Conservation (phyloP, 2,797 vertebrate species). For the Naso thynnoides region DNA sequence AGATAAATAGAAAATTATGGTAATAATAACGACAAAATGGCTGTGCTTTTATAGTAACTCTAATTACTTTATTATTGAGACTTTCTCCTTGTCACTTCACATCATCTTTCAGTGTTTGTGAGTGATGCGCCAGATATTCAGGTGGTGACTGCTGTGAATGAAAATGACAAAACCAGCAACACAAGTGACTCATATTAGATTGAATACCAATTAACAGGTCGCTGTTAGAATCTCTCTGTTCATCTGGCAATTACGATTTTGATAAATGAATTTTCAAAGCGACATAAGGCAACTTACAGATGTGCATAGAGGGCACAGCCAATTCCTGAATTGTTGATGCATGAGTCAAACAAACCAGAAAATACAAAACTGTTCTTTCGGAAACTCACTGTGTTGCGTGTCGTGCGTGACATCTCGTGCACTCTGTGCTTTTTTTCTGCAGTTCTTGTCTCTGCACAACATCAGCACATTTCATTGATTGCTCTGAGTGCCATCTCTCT, state of each 20-base stretch:
- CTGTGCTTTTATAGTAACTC: constrained; percentile 6
- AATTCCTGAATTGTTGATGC: background rate
- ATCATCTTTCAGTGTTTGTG: constrained; percentile 5
- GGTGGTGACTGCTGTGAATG: constrained; percentile 32
- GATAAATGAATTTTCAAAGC: constrained; percentile 18
- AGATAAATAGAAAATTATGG: constrained; percentile 7
- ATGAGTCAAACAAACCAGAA: background rate
- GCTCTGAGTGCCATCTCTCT: constrained; percentile 33
- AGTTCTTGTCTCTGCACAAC: background rate
- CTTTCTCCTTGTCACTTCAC: background rate
- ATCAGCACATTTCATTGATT: constrained; percentile 44
- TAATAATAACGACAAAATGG: background rate
- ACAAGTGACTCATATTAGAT: constrained; percentile 26
- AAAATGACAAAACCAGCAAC: constrained; percentile 31
- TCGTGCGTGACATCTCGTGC: background rate
- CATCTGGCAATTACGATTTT: constrained; percentile 10
- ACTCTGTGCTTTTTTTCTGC: background rate
- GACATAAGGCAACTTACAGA: background rate
- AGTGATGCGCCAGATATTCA: constrained; percentile 16
- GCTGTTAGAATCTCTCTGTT: constrained; percentile 2
- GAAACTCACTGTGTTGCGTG: background rate
- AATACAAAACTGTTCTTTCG: background rate
- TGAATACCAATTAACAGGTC: constrained; percentile 30
- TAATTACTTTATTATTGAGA: constrained; percentile 25
- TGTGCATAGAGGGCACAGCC: no score